phyloP scores from a whole-genome alignment of 2,797 vertebrate genomes.

The Orestias chungarensis region DNA sequence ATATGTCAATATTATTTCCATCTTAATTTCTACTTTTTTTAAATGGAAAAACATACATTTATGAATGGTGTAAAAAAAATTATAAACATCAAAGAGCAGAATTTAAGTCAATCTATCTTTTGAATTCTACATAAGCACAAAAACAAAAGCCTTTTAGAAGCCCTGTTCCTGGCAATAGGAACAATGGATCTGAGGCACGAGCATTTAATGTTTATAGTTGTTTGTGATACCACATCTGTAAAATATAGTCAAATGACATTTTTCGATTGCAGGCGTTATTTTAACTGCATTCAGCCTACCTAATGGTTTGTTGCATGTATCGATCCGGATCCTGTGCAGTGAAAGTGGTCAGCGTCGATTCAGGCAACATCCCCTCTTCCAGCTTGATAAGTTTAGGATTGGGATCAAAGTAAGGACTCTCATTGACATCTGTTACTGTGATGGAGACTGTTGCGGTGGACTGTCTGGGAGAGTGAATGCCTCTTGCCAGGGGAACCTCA shows the following conservation, averaged over 20 bases:
- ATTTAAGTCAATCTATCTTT: background rate
- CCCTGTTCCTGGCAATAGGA: background rate
- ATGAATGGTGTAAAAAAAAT: background rate
- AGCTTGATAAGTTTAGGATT: slow-evolving; percentile 90
- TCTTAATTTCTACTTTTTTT: background rate
- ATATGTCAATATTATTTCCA: background rate
- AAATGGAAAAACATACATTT: background rate
- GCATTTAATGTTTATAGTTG: background rate
- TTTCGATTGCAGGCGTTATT: background rate
- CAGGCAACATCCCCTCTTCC: slow-evolving; percentile 88
- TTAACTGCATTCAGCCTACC: slow-evolving; percentile 70
- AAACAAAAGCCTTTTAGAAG: background rate
- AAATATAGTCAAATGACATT: slow-evolving; percentile 17
- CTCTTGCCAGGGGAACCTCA: slow-evolving; percentile 90
- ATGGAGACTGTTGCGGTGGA: slow-evolving; percentile 96
- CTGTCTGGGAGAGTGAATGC: slow-evolving; percentile 92
- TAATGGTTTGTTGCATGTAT: slow-evolving; percentile 91
- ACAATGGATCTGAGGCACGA: background rate
- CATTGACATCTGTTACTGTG: slow-evolving; percentile 92
- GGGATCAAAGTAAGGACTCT: slow-evolving; percentile 92
- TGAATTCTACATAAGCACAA: background rate
- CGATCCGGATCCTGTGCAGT: slow-evolving; percentile 96
- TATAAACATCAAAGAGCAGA: background rate
- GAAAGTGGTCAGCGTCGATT: slow-evolving; percentile 85
- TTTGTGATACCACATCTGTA: background rate